Base-by-base conservation (phyloP, 2,797 vertebrate species). In the Hafferia zeledoni region DNA sequence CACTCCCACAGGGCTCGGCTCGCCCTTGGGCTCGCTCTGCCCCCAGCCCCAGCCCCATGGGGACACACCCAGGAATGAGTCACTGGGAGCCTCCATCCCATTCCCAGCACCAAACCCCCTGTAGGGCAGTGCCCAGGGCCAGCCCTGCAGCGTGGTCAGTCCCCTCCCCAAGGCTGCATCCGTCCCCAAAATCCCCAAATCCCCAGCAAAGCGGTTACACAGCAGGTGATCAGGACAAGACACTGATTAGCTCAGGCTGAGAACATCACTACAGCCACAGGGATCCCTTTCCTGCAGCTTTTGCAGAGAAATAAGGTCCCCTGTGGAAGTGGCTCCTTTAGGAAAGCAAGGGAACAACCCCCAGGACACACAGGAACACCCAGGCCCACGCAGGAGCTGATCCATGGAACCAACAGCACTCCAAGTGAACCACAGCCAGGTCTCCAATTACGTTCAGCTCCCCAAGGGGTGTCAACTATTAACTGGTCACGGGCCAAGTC, bases 121-220 rank as follows among this genome's bases (percentile, higher is more conserved):
- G 0, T 5, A 7, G 33, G 33, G 78, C 9, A 0, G 50, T 9
- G 37, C 80, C 67, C 1, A 0, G 47, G 60, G 65, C n/a, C 93
- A 69, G 30, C 57, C 46, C 41, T 20, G 23, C 61, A 30, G 76
- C 8, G 0, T 0, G 5, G 9, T 6, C 4, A 0, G 0, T 39
- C 61, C 24, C 76, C 74, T 84, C 81, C 53, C 27, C 47, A 12
- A 56, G 37, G n/a, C 67, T 3, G 3, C 56, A 23, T 6, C 33
- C 6, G 0, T 10, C 23, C 64, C 84, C 84, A 24, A 56, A 90
- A 61, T 19, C 74, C 87, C 68, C 24, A 81, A 83, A 77, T 70
- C 87, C 72, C 27, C 80, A 33, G 61, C 52, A 71, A 57, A 52
- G 37, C 11, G 56, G 80, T 92, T 30, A 49, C 60, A 25, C 13